Conservation (phyloP, 2,888 invertebrate species). For the Heliconius ethilla region DNA sequence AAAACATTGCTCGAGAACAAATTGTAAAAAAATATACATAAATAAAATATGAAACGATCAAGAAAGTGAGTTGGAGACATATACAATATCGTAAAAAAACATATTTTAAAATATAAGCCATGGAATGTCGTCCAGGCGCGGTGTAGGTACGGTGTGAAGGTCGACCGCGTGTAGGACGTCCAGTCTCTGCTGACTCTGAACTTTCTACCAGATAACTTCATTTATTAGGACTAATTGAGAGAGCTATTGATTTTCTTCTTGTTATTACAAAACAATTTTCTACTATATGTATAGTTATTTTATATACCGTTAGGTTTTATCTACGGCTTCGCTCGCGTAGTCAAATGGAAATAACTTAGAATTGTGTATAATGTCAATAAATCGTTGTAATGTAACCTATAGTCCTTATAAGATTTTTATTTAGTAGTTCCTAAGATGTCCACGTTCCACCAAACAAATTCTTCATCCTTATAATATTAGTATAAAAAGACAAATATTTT, state of each 20-base stretch:
- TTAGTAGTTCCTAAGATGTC: no score
- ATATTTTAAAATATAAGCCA: constrained; percentile 25
- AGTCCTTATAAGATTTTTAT: background rate
- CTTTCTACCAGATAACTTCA: constrained; percentile 36
- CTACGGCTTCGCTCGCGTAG: background rate
- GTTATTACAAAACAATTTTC: background rate
- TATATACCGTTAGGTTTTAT: background rate
- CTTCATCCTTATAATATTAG: no score
- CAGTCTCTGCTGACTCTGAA: constrained; percentile 31
- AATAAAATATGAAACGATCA: background rate
- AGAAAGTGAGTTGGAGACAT: background rate
- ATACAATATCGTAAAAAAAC: constrained; percentile 17
- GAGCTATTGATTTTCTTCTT: background rate
- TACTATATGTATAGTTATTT: background rate
- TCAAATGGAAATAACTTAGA: background rate
- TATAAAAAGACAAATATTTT: no score
- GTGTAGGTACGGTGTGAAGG: constrained; percentile 47
- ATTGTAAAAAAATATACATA: constrained; percentile 6
- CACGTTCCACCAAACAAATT: no score
- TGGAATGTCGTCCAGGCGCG: constrained; percentile 55
- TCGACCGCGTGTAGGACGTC: constrained; percentile 45
- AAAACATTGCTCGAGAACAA: background rate
- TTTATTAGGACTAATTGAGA: constrained; percentile 22
- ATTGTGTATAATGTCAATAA: background rate
- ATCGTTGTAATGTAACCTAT: background rate